Conservation (phyloP, 1,140 invertebrate species). For the Amyelois transitella region DNA sequence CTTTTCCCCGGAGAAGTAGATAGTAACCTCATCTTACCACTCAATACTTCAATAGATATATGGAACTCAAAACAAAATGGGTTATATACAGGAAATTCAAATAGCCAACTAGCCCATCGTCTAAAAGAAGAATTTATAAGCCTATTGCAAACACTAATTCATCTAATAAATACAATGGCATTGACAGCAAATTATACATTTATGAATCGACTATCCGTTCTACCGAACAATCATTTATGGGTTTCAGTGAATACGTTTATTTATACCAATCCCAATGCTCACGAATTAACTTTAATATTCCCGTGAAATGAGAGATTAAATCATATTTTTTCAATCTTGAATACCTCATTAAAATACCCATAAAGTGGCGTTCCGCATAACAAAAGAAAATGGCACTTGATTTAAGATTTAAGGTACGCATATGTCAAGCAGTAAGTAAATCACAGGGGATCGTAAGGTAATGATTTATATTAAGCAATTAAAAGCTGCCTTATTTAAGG, state of each 20-base stretch:
- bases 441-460: conserved; percentile 58
- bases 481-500: conserved; percentile 53
- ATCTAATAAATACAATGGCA: neutral
- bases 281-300: conserved; percentile 1
- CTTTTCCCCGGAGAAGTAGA: too few species aligned
- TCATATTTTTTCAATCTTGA: conserved; percentile 47
- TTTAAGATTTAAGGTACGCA: conserved; percentile 45
- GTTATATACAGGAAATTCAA: too few species aligned
- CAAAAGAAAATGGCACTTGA: conserved; percentile 45
- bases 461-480: conserved; percentile 70
- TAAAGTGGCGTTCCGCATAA: conserved; percentile 35
- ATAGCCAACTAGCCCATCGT: too few species aligned
- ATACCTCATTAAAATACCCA: conserved; percentile 62
- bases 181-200: neutral
- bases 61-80: too few species aligned
- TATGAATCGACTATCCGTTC: neutral
- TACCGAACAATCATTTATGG: neutral
- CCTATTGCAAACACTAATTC: neutral
- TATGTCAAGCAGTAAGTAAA: conserved; percentile 68
- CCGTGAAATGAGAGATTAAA: conserved; percentile 28
- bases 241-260: conserved; percentile 1
- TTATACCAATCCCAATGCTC: conserved; percentile 1
- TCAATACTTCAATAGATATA: too few species aligned
- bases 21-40: too few species aligned
- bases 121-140: too few species aligned